These are phyloP conservation scores for Meteorus sp. DNA, from an alignment of 1,140 invertebrate species.

Conservation along the genomic window DNA sequence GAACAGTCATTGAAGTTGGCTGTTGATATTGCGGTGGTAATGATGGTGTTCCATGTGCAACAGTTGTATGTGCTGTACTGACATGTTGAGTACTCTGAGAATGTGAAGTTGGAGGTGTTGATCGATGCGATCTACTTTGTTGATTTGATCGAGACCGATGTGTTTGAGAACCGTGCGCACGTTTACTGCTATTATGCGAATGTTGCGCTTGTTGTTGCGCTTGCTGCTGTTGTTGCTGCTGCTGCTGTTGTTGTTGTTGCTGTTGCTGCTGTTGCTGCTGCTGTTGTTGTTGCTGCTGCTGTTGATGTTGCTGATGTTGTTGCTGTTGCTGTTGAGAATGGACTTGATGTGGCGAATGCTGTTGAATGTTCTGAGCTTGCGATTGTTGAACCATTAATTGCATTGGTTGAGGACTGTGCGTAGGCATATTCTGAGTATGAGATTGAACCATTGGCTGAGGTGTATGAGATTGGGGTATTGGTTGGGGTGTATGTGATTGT, in stretches of 20 bases:
- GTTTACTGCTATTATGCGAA: slow-evolving; percentile 52
- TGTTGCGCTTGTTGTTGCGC: slow-evolving; percentile 48
- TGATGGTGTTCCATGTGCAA: slow-evolving; percentile 30
- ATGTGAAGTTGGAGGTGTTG: slow-evolving; percentile 47
- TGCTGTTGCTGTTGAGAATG: slow-evolving; percentile 49
- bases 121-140: slow-evolving; percentile 48
- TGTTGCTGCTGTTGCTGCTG: no score
- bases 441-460: slow-evolving; percentile 49
- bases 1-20: slow-evolving; percentile 47
- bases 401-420: slow-evolving; percentile 46
- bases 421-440: slow-evolving; percentile 47
- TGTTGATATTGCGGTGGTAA: slow-evolving; percentile 57
- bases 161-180: slow-evolving; percentile 49
- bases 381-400: slow-evolving; percentile 29
- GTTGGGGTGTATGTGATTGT: slow-evolving; percentile 51
- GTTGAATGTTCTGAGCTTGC: slow-evolving; percentile 49
- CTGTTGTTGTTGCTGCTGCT: no score
- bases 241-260: slow-evolving; percentile 34
- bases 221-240: slow-evolving; percentile 45
- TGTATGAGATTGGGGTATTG: slow-evolving; percentile 55
- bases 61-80: slow-evolving; percentile 29
- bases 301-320: no score
- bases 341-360: slow-evolving; percentile 47
- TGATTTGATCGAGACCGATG: slow-evolving; percentile 49
- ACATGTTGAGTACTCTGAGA: slow-evolving; percentile 40